Evolutionary conservation across 2,113 vertebrate genomes (phyloP).

Genomic region (Heloderma charlesbogerti): DNA sequence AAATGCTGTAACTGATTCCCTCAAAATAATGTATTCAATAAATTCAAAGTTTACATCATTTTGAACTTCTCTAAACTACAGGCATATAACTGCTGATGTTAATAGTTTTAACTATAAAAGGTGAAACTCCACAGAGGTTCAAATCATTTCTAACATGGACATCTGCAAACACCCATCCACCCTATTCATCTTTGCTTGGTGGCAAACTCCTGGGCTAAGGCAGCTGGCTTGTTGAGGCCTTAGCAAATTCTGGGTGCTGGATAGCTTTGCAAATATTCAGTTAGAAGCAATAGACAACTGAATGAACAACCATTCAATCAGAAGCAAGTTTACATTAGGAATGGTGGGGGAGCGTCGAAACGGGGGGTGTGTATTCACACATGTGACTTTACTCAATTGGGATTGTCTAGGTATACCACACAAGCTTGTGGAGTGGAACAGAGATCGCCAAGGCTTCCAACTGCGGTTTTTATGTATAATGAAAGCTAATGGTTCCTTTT

Average conservation of each 20-base stretch:
- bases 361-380: background rate
- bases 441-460: background rate
- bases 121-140: constrained; percentile 5
- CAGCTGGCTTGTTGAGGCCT: background rate
- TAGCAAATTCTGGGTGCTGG: background rate
- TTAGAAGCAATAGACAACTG: background rate
- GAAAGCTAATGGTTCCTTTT: background rate
- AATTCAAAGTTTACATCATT: constrained; percentile 61
- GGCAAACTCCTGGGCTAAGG: background rate
- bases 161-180: background rate
- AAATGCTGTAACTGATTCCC: constrained; percentile 54
- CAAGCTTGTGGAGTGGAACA: background rate
- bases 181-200: background rate
- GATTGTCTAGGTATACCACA: background rate
- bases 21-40: constrained; percentile 56
- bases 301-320: background rate
- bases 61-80: constrained; percentile 55
- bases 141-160: background rate
- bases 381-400: background rate
- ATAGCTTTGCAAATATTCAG: background rate
- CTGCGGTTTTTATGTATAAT: background rate
- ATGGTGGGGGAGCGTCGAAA: background rate
- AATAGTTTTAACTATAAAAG: constrained; percentile 2
- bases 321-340: background rate
- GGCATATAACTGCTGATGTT: constrained; percentile 34